Evolutionary conservation across 1,140 invertebrate species (phyloP), one percentile per base, ranked within the genome.

Genomic region (Drosophila paulistorum): DNA sequence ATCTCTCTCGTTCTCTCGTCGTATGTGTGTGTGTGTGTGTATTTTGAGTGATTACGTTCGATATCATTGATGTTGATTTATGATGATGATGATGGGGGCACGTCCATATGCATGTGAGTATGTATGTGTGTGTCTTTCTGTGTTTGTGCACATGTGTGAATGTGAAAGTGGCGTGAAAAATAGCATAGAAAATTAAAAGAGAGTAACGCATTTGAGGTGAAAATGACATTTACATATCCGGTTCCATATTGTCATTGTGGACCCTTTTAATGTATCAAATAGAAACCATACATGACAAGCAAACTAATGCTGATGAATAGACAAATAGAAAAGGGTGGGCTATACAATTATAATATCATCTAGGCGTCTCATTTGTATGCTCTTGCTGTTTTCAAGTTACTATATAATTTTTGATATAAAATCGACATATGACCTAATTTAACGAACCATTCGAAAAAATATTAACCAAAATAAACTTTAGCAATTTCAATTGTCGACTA

Each of bases 1-100:
- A 9, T 59, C n/a, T 33, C 35, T 62, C 9, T 48, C 23, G 23
- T 10, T 20, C 45, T 48, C 45, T 1, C 14, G 41, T 17, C 61
- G 7, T 45, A 11, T 42, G 55, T 41, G 37, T 48, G 39, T 69
- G 61, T 57, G 59, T 60, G 48, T 74, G 68, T 61, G 65, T 71
- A 73, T 84, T 89, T 89, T 87, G 83, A 87, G 84, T 87, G 83
- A 87, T 87, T 87, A 87, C 86, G 84, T 89, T 51, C 84, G 83
- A 89, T 89, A 89, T 80, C 84, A 89, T 87, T 89, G 83, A 87
- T 89, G 83, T 89, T 87, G 83, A 87, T 87, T 87, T 83, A 87
- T 87, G 80, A 78, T 87, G 83, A 87, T 87, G 83, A 80, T 71
- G 55, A 33, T 14, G 65, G 20, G 39, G 61, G 76, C 17, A 51